A percentile compares a stretch with the other conserved stretches of the same genome.
These are phyloP conservation scores for Gobio gobio DNA, from an alignment of 2,113 vertebrate species.

Conservation along the genomic window DNA sequence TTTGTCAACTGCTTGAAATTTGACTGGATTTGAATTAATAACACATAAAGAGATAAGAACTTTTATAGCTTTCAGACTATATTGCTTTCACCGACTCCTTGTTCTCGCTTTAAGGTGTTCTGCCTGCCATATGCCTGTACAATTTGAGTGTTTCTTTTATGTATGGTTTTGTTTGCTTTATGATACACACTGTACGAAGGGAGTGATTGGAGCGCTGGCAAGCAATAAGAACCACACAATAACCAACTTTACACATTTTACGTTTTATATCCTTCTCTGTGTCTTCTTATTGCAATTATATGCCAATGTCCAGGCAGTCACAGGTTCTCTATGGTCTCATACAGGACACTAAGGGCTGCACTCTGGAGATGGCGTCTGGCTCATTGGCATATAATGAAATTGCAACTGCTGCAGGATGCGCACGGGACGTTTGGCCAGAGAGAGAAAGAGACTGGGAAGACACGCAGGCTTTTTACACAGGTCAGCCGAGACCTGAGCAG, in stretches of 20 bases:
- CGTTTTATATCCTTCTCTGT: conserved; percentile 46
- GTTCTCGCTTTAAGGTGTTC: conserved; percentile 26
- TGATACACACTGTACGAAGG: neutral
- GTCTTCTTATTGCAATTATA: conserved; percentile 57
- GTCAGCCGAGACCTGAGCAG: conserved; percentile 69
- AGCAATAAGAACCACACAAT: conserved; percentile 59
- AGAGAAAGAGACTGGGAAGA: conserved; percentile 71
- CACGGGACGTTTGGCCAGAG: conserved; percentile 64
- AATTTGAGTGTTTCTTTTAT: conserved; percentile 21
- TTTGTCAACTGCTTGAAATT: conserved; percentile 20
- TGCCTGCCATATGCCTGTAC: neutral
- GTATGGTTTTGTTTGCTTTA: conserved; percentile 17
- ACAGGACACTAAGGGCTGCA: conserved; percentile 63
- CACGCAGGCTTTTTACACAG: conserved; percentile 72
- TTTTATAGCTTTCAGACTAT: neutral
- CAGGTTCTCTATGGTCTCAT: conserved; percentile 58
- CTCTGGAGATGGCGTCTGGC: conserved; percentile 62
- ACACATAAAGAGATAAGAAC: conserved; percentile 16
- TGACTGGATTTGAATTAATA: conserved; percentile 19
- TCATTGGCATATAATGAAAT: conserved; percentile 66
- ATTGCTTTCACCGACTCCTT: conserved; percentile 39
- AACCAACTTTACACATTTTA: conserved; percentile 58
- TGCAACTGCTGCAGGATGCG: conserved; percentile 58
- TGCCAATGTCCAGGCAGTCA: conserved; percentile 59
- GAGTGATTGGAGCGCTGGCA: conserved; percentile 39